phyloP scores from a whole-genome alignment of 2,113 vertebrate species.

The Illadopsis cleaveri region DNA sequence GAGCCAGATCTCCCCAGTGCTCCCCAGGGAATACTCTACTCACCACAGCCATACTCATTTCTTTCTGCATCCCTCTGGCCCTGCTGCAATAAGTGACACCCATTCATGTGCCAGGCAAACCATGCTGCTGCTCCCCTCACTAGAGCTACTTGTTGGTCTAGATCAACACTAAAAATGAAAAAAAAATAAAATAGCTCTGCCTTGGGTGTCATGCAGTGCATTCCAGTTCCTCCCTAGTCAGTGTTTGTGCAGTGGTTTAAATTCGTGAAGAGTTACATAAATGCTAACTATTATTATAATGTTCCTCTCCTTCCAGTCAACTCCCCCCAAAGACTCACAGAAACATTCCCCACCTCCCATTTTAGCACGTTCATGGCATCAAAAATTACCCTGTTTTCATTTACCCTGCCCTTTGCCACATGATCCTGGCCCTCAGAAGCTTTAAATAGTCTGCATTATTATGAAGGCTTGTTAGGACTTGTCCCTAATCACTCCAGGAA shows the following conservation, averaged over 20 bases:
- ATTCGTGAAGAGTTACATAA: conserved; percentile 34
- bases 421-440: conserved; percentile 49
- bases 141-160: background rate
- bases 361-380: conserved; percentile 35
- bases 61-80: background rate
- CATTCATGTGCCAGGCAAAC: background rate
- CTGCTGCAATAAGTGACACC: background rate
- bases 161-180: background rate
- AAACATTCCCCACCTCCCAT: conserved; percentile 49
- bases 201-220: background rate
- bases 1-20: background rate
- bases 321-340: conserved; percentile 5
- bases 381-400: conserved; percentile 63
- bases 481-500: conserved; percentile 65
- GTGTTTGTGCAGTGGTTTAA: conserved; percentile 16
- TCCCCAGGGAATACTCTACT: background rate
- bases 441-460: conserved; percentile 71
- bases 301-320: conserved; percentile 42
- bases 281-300: conserved; percentile 56
- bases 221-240: conserved; percentile 30
- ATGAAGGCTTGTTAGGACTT: conserved; percentile 67
- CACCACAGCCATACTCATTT: background rate
- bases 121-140: background rate
- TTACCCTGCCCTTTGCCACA: conserved; percentile 59
- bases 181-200: background rate